Base-by-base conservation (phyloP, 2,797 vertebrate species). In the Trichosurus vulpecula region DNA sequence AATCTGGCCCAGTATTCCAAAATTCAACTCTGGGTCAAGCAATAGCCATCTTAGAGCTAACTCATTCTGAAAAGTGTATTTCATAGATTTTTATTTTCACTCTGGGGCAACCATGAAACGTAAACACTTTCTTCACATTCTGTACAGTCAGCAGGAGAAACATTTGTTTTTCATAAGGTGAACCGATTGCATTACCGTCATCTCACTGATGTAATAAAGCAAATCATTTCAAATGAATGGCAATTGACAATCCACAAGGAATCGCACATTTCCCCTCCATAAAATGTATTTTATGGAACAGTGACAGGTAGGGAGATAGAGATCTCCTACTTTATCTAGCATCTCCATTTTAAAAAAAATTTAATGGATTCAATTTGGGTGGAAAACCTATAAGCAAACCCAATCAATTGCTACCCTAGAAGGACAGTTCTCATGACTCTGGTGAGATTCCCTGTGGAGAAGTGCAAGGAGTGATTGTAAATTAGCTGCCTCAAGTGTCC, bases 181-280 rank as follows among this genome's bases (percentile, higher is more conserved):
- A n/a, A 93, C 52, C 41, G 5, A n/a, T 92, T 93, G 91, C 0
- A 10, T 92, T 52, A 94, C 52, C 54, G 94, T 29, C 54, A 51
- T 58, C 30, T 74, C 90, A 56, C n/a, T 11, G 57, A 31, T 66
- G 35, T 29, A 51, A 89, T n/a, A 94, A 55, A 95, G 53, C 13
- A 92, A 90, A 61, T 93, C 52, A 90, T 35, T 41, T 93, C 54
- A 94, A 54, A 52, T 41, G 54, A 91, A 54, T 3, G 54, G 90
- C 14, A 61, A 90, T 35, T 89, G 87, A 95, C 87, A 90, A 87
- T n/a, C 95, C 52, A 53, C 47, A 93, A 91, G n/a, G 51, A 93
- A 90, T 58, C 52, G 94, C 3, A 47, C 11, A 94, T 81, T 89
- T 47, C 57, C 90, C 47, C 52, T 90, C 22, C 35, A 81, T 51